A percentile compares a stretch with the other conserved stretches of the same genome.
phyloP scores from a whole-genome alignment of 2,888 invertebrate genomes.

The Pteria penguin region DNA sequence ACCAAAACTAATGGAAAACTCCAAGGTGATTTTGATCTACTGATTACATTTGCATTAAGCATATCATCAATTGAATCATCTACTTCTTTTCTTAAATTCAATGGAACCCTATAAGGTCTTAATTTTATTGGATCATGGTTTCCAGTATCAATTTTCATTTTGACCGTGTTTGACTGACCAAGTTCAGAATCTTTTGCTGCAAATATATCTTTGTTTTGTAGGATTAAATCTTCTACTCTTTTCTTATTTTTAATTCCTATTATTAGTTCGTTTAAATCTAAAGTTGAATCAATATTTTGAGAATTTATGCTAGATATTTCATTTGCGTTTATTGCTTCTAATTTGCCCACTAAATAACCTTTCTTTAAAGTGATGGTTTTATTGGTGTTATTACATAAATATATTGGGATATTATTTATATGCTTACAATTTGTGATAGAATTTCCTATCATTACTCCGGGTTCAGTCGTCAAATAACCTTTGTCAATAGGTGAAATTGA shows the following conservation, averaged over 20 bases:
- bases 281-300: too few relatives aligned
- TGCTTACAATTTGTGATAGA: too few relatives aligned
- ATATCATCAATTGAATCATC: slow-evolving; percentile 48
- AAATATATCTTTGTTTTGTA: slow-evolving; percentile 38
- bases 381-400: too few relatives aligned
- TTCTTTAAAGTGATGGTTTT: slow-evolving; percentile 7
- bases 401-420: too few relatives aligned
- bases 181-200: slow-evolving; percentile 37
- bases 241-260: too few relatives aligned
- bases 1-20: slow-evolving; percentile 38
- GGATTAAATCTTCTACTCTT: too few relatives aligned
- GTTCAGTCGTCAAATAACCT: too few relatives aligned
- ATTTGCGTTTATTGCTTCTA: too few relatives aligned
- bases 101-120: slow-evolving; percentile 40
- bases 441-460: too few relatives aligned
- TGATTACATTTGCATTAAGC: slow-evolving; percentile 37
- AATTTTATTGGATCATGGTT: slow-evolving; percentile 38
- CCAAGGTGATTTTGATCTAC: slow-evolving; percentile 37
- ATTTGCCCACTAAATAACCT: slow-evolving; percentile 25
- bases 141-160: slow-evolving; percentile 37
- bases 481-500: too few relatives aligned
- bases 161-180: slow-evolving; percentile 35
- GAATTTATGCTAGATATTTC: too few relatives aligned
- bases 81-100: slow-evolving; percentile 36
- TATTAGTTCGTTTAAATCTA: too few relatives aligned